Base-by-base conservation (phyloP, 2,888 invertebrate genomes). In the Tigriopus californicus region DNA sequence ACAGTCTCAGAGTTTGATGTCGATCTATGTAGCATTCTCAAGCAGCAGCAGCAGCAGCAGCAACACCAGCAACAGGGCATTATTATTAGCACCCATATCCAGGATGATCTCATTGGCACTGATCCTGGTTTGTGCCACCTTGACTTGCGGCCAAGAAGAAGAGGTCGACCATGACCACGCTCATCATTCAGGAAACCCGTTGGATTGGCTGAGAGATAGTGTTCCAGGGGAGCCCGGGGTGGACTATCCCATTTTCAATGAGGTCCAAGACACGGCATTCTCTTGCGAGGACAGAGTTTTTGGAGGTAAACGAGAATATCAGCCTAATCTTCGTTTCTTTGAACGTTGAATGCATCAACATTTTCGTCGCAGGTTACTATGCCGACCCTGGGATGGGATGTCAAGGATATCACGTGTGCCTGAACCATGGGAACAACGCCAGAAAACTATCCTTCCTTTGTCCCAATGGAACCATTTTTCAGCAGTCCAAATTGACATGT, bases 201-300 rank as follows among this genome's bases (percentile, higher is more conserved):
- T 66, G 67, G 70, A 69, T 62, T 66, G 69, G 46, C 77, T 80
- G 63, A 71, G 79, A 59, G 74, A 76, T 54, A 76, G 79, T 15
- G 79, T 81, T 52, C 81, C 80, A 6, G 63, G 63, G 1, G 77
- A 80, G 65, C 81, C 81, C 1, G 80, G 79, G n/a, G 71, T 71
- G 47, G 81, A 81, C 69, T 82, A 81, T 67, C 80, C 80, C 1
- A 76, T 78, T 18, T 8, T 33, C 4, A 33, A 33, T 8, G 33
- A 33, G 33, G 33, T 33, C 33, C 33, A 33, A 33, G 33, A 33
- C 3, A 33, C 33, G 4, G 33, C 3, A 3, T 33, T 33, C 8
- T 33, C 33, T 33, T 33, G 33, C 8, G 33, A 33, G 8, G 33
- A 33, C 33, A 33, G 33, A 33, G 33, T 33, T 33, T 33, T 46